Evolutionary conservation across 2,888 invertebrate species (phyloP).

Genomic region (Hypomecis punctinalis): DNA sequence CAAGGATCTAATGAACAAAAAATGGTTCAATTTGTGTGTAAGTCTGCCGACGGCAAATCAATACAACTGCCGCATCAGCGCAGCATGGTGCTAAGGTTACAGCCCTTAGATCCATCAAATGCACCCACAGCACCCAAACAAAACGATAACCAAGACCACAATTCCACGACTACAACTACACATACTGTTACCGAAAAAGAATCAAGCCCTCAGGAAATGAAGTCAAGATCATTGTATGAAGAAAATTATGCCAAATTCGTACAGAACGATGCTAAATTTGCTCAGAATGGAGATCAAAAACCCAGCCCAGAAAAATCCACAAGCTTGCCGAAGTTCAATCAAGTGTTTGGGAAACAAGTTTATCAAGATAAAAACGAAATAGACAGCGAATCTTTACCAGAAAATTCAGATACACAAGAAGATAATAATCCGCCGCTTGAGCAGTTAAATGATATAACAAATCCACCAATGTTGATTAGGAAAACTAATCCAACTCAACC

Average conservation of each 20-base stretch:
- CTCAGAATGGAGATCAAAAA: slow-evolving; percentile 74
- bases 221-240: slow-evolving; percentile 82
- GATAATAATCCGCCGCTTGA: slow-evolving; percentile 71
- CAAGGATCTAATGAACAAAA: slow-evolving; percentile 81
- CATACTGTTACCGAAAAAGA: slow-evolving; percentile 56
- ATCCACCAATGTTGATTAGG: slow-evolving; percentile 71
- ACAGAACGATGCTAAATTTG: slow-evolving; percentile 82
- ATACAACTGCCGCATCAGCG: slow-evolving; percentile 83
- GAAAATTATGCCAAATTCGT: slow-evolving; percentile 85
- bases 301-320: slow-evolving; percentile 73
- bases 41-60: slow-evolving; percentile 85
- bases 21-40: slow-evolving; percentile 87
- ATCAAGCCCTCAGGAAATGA: slow-evolving; percentile 71
- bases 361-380: slow-evolving; percentile 81
- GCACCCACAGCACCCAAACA: slow-evolving; percentile 58
- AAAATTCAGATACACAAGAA: slow-evolving; percentile 60
- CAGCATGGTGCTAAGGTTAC: slow-evolving; percentile 80
- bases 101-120: slow-evolving; percentile 72
- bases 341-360: slow-evolving; percentile 91
- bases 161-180: slow-evolving; percentile 49
- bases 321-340: slow-evolving; percentile 90
- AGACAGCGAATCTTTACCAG: slow-evolving; percentile 45
- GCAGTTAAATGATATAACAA: slow-evolving; percentile 69
- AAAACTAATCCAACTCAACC: slow-evolving; percentile 63
- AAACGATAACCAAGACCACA: slow-evolving; percentile 63